Evolutionary conservation across 2,888 invertebrate species (phyloP).

Genomic region (Cheilosia variabilis): DNA sequence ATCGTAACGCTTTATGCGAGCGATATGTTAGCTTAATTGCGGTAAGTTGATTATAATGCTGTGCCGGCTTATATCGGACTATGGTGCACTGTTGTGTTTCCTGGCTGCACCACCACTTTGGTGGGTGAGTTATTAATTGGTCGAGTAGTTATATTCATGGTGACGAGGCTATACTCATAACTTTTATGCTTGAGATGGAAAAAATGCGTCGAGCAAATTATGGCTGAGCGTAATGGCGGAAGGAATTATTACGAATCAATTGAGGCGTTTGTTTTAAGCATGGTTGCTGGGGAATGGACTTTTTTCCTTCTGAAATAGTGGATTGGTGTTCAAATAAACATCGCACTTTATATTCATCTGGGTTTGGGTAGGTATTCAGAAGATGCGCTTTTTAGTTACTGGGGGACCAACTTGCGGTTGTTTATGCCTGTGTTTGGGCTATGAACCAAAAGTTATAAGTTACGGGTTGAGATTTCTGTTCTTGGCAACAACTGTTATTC

Average conservation of each 20-base stretch:
- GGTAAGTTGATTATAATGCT: conserved; percentile 66
- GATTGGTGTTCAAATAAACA: too few species aligned
- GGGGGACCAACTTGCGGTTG: too few species aligned
- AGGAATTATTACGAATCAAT: conserved; percentile 37
- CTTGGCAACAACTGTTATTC: too few species aligned
- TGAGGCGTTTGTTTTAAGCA: conserved; percentile 16
- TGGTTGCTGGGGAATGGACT: background rate
- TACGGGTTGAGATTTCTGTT: too few species aligned
- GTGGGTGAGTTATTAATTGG: conserved; percentile 69
- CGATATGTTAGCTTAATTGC: conserved; percentile 70
- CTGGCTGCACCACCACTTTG: conserved; percentile 1
- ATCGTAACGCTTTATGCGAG: conserved; percentile 71
- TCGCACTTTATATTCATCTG: too few species aligned
- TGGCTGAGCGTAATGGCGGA: background rate
- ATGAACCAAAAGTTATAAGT: too few species aligned
- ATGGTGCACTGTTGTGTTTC: background rate
- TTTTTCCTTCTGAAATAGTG: background rate
- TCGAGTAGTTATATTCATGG: conserved; percentile 64
- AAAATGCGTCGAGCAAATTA: conserved; percentile 19
- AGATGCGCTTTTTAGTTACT: too few species aligned
- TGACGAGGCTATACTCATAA: conserved; percentile 63
- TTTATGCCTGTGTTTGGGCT: too few species aligned
- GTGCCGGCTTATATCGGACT: conserved; percentile 8
- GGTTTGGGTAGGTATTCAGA: too few species aligned
- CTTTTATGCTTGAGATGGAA: conserved; percentile 15